Conservation (phyloP, 2,888 invertebrate species). For the Gasteruption jaculator region DNA sequence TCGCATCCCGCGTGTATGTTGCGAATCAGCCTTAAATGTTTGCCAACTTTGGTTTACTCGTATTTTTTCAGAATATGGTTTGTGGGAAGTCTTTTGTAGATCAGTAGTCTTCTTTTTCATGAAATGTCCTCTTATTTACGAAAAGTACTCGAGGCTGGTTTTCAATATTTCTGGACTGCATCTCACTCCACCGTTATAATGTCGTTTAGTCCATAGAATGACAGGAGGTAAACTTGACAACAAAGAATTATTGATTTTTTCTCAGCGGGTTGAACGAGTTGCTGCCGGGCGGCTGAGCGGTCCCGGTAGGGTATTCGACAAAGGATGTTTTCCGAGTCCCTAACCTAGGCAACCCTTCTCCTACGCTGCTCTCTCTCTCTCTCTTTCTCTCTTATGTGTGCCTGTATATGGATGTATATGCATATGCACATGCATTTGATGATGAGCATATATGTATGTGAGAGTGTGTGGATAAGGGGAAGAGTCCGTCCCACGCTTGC, state of each 20-base stretch:
- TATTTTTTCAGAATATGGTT: no score
- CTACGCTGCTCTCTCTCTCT: conserved; percentile 27
- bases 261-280: conserved; percentile 46
- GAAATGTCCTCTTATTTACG: conserved; percentile 10
- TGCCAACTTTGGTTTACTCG: no score
- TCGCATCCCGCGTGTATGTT: no score
- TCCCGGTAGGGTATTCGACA: conserved; percentile 50
- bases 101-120: conserved; percentile 11
- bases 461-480: no score
- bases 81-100: no score
- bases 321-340: conserved; percentile 51
- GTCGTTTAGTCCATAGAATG: conserved; percentile 43
- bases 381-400: conserved; percentile 19
- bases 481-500: no score
- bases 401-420: background rate
- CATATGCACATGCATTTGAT: no score
- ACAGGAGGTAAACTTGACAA: conserved; percentile 47
- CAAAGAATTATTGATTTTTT: conserved; percentile 51
- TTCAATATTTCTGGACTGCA: conserved; percentile 20
- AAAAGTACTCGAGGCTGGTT: conserved; percentile 20
- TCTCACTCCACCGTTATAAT: conserved; percentile 34
- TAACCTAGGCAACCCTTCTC: conserved; percentile 51
- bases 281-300: conserved; percentile 47
- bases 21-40: no score
- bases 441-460: no score